These are phyloP conservation scores for Xylota sylvarum DNA, from an alignment of 2,888 invertebrate genomes.

Conservation along the genomic window DNA sequence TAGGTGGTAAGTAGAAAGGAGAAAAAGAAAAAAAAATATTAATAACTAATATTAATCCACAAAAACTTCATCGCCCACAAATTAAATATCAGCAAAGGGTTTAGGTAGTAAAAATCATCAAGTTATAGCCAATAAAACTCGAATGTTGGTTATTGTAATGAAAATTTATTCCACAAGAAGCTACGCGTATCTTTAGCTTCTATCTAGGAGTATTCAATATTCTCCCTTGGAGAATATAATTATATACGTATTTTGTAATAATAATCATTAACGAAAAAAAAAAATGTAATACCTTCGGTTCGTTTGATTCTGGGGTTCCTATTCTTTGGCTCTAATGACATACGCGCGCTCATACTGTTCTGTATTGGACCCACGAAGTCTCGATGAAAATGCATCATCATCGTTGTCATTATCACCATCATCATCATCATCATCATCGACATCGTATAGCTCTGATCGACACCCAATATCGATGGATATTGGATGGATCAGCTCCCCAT, in stretches of 20 bases:
- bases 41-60: slow-evolving; percentile 49
- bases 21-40: slow-evolving; percentile 9
- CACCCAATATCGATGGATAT: slow-evolving; percentile 48
- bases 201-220: slow-evolving; percentile 41
- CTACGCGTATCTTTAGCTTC: slow-evolving; percentile 31
- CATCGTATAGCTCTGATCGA: slow-evolving; percentile 34
- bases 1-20: slow-evolving; percentile 88
- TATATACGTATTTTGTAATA: slow-evolving; percentile 60
- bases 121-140: slow-evolving; percentile 68
- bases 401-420: slow-evolving; percentile 61
- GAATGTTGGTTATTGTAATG: slow-evolving; percentile 65
- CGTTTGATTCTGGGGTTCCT: slow-evolving; percentile 52
- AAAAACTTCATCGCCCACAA: slow-evolving; percentile 61
- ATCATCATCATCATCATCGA: too few relatives aligned
- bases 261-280: slow-evolving; percentile 51
- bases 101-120: slow-evolving; percentile 62
- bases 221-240: slow-evolving; percentile 14
- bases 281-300: slow-evolving; percentile 19
- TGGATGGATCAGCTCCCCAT: slow-evolving; percentile 56
- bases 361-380: slow-evolving; percentile 36
- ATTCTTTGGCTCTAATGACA: slow-evolving; percentile 57
- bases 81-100: slow-evolving; percentile 48
- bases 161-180: slow-evolving; percentile 56
- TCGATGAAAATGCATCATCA: slow-evolving; percentile 67
- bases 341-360: slow-evolving; percentile 12